Base-by-base conservation (phyloP, 2,797 vertebrate genomes). In the Tenualosa ilisha region DNA sequence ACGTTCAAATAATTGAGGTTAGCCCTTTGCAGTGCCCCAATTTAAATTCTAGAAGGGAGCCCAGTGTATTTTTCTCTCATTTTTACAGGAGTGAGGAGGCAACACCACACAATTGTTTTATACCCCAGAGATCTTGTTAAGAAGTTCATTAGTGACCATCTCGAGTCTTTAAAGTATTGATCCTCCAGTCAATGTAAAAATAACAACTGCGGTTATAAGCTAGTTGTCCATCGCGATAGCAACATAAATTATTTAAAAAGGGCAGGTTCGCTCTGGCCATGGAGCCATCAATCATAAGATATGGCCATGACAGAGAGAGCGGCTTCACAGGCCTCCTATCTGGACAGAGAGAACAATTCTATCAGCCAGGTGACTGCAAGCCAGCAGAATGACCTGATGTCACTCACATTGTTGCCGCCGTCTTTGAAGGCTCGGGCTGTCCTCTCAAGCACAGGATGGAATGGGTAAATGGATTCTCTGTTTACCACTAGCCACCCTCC, bases 181-280 rank as follows among this genome's bases (percentile, higher is more conserved):
- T 97, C 93, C 94, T 95, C 89, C 95, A 96, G 97, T 97, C 98
- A 97, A 97, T 97, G 96, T 97, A 97, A 98, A 99, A 99, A 98
- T 98, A 98, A 98, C 97, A 97, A 96, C 96, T 88, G 95, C 94
- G 92, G 97, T 97, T 98, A 97, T 98, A 98, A 98, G 97, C 96
- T 97, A 96, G 97, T 98, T 94, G 94, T 96, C 97, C 97, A 96
- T 95, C 96, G 98, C 97, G 94, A 97, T 97, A 97, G 96, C 97
- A 95, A 97, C 96, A 99, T 99, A 97, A 97, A 99, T 99, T 99
- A 99, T 99, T 99, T 98, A 99, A 98, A 99, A 99, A 99, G 98
- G 98, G 97, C 98, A 99, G 96, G 96, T 97, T 97, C 96, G 95
- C 96, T 97, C 97, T 96, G 95, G 97, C 97, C 97, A 98, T 95